Percentiles rank a stretch among this genome's conserved stretches.
phyloP scores from a whole-genome alignment of 2,888 invertebrate species.

The Hyposoter didymator region DNA sequence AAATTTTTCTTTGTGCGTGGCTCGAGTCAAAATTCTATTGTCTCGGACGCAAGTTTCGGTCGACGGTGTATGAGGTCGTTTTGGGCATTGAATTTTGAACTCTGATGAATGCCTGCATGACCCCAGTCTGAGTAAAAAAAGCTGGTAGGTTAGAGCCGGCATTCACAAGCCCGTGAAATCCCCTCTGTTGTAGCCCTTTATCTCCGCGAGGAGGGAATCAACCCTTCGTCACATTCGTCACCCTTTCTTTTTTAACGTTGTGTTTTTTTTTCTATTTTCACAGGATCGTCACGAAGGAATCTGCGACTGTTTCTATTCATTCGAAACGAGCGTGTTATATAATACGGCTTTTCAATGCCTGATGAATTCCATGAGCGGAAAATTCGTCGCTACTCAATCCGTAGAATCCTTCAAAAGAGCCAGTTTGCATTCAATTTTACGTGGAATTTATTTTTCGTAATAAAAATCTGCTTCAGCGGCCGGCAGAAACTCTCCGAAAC shows the following conservation, averaged over 20 bases:
- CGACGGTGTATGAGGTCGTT: slow-evolving; percentile 9
- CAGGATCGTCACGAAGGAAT: slow-evolving; percentile 31
- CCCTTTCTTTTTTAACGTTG: not conserved
- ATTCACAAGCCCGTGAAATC: slow-evolving; percentile 38
- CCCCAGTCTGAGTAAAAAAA: not conserved
- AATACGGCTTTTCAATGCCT: not conserved
- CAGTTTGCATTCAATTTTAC: not conserved
- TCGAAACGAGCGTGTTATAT: not conserved
- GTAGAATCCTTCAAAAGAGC: not conserved
- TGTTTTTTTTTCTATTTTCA: slow-evolving; percentile 33
- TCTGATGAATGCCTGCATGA: slow-evolving; percentile 17
- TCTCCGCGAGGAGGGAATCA: slow-evolving; percentile 20
- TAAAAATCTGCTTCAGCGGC: not conserved
- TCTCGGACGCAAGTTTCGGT: not conserved
- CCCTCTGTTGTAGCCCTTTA: slow-evolving; percentile 35
- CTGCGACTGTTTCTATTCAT: slow-evolving; percentile 16
- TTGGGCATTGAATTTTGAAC: slow-evolving; percentile 32
- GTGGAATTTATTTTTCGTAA: not conserved
- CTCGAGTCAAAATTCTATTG: not conserved
- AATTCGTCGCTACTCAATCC: not conserved
- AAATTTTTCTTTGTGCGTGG: not conserved
- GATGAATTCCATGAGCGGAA: not conserved
- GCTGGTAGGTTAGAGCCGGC: not conserved
- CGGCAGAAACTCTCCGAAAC: not conserved
- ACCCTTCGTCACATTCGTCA: slow-evolving; percentile 50